Evolutionary conservation across 64 coral and sea anemone species (phyloP).

Genomic region (Catalaphyllia jardinei): DNA sequence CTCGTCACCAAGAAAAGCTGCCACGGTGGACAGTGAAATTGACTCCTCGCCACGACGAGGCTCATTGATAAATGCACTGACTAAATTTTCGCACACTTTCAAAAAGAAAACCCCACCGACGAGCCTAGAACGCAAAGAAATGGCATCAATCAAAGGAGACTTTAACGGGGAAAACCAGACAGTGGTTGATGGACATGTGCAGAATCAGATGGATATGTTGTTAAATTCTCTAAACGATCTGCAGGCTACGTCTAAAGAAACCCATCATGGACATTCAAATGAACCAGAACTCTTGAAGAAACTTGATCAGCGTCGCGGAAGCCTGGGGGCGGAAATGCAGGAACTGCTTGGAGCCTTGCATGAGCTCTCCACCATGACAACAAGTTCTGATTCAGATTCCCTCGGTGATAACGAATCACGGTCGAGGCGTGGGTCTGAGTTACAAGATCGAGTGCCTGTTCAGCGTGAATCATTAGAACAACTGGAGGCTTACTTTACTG

Average conservation of each 20-base stretch:
- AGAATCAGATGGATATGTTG: slow-evolving; percentile 40
- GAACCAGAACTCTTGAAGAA: background rate
- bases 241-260: background rate
- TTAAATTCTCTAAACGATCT: slow-evolving; percentile 37
- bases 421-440: slow-evolving; percentile 23
- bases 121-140: slow-evolving; percentile 18
- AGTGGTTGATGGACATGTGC: background rate
- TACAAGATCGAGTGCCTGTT: slow-evolving; percentile 1
- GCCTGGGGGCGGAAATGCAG: slow-evolving; percentile 34
- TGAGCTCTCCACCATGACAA: slow-evolving; percentile 6
- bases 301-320: slow-evolving; percentile 29
- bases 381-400: slow-evolving; percentile 43
- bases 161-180: background rate
- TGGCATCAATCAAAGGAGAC: background rate
- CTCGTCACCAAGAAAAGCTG: background rate
- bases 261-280: background rate
- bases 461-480: slow-evolving; percentile 33
- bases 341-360: slow-evolving; percentile 15
- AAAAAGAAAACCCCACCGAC: slow-evolving; percentile 28
- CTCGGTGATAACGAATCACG: slow-evolving; percentile 12
- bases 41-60: slow-evolving; percentile 8
- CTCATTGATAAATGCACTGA: background rate
- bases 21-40: background rate
- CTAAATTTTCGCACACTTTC: slow-evolving; percentile 15
- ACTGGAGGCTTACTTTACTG: slow-evolving; percentile 33